These are phyloP conservation scores for Syrista parreyssii DNA, from an alignment of 2,888 invertebrate species.

Conservation along the genomic window DNA sequence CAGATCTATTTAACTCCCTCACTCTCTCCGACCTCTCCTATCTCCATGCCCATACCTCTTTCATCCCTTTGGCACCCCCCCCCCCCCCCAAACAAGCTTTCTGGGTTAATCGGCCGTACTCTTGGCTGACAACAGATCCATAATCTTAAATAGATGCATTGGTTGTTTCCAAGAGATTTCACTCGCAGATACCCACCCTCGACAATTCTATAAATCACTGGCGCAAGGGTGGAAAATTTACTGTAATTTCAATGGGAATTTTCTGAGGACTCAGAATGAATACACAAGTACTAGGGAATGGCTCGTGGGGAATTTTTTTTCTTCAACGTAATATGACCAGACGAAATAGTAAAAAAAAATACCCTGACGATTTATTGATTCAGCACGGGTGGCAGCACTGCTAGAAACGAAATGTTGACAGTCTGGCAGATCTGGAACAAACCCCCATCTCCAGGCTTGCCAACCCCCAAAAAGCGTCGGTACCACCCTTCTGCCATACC, in stretches of 20 bases:
- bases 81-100: slow-evolving; percentile 14
- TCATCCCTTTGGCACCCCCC: slow-evolving; percentile 13
- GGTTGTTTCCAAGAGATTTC: too few species aligned
- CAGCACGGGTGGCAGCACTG: slow-evolving; percentile 2
- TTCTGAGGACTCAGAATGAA: background rate
- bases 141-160: background rate
- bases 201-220: background rate
- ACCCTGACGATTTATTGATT: slow-evolving; percentile 32
- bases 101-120: slow-evolving; percentile 31
- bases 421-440: slow-evolving; percentile 34
- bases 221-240: background rate
- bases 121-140: slow-evolving; percentile 28
- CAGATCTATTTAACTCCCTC: slow-evolving; percentile 34
- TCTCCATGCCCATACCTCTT: background rate
- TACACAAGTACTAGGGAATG: background rate
- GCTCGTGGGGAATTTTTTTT: slow-evolving; percentile 21
- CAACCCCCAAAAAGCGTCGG: background rate
- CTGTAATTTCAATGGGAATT: background rate
- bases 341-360: slow-evolving; percentile 7
- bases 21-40: background rate
- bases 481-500: background rate
- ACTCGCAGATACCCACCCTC: background rate
- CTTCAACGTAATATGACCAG: slow-evolving; percentile 12
- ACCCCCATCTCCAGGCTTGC: background rate
- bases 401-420: slow-evolving; percentile 34